Percentiles rank a stretch among this genome's conserved stretches.
Conservation (phyloP, 2,113 vertebrate species). For the Pogona vitticeps region DNA sequence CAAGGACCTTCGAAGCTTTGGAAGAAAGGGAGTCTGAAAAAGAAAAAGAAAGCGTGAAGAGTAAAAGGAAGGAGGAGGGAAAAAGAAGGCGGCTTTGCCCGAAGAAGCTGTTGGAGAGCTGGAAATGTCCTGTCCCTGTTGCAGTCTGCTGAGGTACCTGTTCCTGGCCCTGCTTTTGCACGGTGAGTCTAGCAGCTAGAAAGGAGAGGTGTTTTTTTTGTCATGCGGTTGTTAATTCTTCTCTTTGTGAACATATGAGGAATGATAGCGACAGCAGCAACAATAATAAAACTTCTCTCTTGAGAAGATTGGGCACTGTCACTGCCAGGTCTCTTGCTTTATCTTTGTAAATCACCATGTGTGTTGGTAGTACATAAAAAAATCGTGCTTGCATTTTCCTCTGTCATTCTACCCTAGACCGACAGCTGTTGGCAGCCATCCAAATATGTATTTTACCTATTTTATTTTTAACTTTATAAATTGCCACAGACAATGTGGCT, state of each 20-base stretch:
- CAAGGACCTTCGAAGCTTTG: neutral
- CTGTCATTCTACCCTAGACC: neutral
- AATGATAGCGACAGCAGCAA: no score
- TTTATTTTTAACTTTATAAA: neutral
- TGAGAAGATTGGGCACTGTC: neutral
- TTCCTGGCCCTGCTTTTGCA: constrained; percentile 76
- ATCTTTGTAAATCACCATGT: neutral
- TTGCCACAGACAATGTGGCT: neutral
- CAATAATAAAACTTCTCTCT: neutral
- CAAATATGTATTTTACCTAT: neutral
- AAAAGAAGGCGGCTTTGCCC: neutral
- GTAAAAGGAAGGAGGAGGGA: neutral
- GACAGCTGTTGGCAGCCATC: neutral
- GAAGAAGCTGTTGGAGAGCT: constrained; percentile 18
- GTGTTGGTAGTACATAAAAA: neutral
- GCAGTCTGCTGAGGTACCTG: constrained; percentile 68
- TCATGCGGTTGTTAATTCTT: neutral
- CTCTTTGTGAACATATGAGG: neutral
- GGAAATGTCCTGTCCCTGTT: constrained; percentile 69
- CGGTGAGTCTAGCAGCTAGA: constrained; percentile 65
- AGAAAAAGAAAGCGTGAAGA: neutral
- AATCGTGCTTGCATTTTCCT: neutral
- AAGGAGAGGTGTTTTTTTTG: neutral
- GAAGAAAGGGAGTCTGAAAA: neutral
- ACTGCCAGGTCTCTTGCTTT: no score